Base-by-base conservation (phyloP, 2,888 invertebrate species). In the Ochropacha duplaris region DNA sequence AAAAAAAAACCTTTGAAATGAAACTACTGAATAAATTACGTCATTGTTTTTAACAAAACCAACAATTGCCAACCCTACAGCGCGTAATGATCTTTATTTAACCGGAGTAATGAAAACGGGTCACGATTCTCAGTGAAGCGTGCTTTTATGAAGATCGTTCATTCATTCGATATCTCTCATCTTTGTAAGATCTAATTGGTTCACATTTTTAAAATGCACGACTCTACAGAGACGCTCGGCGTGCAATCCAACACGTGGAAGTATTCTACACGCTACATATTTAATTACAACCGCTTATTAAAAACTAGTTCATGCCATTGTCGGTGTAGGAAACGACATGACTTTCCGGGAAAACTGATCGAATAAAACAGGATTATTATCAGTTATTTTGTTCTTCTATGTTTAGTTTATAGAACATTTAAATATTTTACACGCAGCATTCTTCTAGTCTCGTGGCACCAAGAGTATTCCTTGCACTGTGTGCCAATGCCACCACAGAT, bases 101-200 rank as follows among this genome's bases (percentile, higher is more conserved):
- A 57, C 39, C 54, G 22, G 28, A 49, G 58, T 60, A 61, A 68
- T 65, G 61, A 59, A 61, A 60, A 57, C 49, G 56, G 58, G 59
- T 59, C 61, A 59, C 57, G 59, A 55, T 60, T 57, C 22, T 22
- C 55, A 50, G 54, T 39, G 55, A 58, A 55, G 49, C 54, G 52
- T 36, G 34, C 44, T 44, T 57, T 55, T 64, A 67, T 63, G 64
- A 62, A 65, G 51, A 59, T 54, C 39, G 51, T 62, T 64, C 63
- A 65, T 67, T 62, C 61, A 71, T 61, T 59, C 50, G 19, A 51
- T 44, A n/a, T 57, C 44, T 39, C 49, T 39, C 14, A 39, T 9
- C 44, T 24, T 44, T 12, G 28, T 19, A n/a, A 26, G 44, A 54
- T 44, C 44, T 54, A 58, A 56, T 58, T 56, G 24, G 50, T 55